These are phyloP conservation scores for Nasonovia ribisnigri DNA, from an alignment of 2,888 invertebrate species.

Conservation along the genomic window DNA sequence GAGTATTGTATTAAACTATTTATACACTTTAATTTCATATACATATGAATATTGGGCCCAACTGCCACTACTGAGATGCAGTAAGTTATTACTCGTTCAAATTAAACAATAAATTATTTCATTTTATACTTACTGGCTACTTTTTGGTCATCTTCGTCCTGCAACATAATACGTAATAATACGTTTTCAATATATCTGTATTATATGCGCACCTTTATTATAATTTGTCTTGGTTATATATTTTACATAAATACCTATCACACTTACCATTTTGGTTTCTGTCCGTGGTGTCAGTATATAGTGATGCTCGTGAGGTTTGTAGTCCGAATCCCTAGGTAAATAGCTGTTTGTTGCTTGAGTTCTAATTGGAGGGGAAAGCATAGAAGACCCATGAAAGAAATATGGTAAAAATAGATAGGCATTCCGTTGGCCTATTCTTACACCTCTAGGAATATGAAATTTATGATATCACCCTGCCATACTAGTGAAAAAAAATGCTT, in stretches of 20 bases:
- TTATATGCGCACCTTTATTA: not conserved
- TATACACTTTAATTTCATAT: too few species aligned
- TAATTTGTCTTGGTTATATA: not conserved
- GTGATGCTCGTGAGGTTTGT: slow-evolving; percentile 37
- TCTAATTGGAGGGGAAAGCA: slow-evolving; percentile 62
- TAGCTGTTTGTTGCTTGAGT: slow-evolving; percentile 15
- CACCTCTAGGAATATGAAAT: slow-evolving; percentile 60
- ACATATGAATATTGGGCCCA: too few species aligned
- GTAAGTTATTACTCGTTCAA: not conserved
- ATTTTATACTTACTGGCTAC: slow-evolving; percentile 69
- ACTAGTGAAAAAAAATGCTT: slow-evolving; percentile 18
- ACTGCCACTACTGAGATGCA: too few species aligned
- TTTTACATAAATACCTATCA: not conserved
- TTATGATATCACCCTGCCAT: slow-evolving; percentile 44
- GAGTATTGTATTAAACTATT: not conserved
- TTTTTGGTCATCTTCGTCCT: slow-evolving; percentile 70
- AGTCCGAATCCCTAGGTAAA: slow-evolving; percentile 56
- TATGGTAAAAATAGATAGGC: slow-evolving; percentile 63
- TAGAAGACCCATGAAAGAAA: slow-evolving; percentile 43
- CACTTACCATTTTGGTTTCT: slow-evolving; percentile 49
- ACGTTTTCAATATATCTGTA: not conserved
- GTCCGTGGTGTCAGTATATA: slow-evolving; percentile 13
- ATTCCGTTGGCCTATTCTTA: slow-evolving; percentile 56
- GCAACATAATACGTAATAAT: slow-evolving; percentile 62
- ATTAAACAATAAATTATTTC: not conserved